phyloP scores from a whole-genome alignment of 2,113 vertebrate genomes.

The Eolophus roseicapilla region DNA sequence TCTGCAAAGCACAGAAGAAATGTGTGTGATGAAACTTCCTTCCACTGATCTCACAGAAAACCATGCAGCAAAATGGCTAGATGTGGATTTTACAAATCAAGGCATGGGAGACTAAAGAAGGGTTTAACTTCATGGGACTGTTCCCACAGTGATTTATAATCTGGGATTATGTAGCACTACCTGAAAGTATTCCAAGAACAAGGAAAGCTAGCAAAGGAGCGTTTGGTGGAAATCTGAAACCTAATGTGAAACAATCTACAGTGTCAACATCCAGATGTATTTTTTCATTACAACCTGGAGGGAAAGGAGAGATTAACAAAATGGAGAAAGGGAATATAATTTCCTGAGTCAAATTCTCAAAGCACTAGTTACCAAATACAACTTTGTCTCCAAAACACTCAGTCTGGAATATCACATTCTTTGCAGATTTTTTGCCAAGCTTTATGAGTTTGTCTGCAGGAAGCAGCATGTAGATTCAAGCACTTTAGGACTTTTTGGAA shows the following conservation, averaged over 20 bases:
- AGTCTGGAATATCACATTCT: conserved; percentile 7
- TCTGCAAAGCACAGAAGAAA: neutral
- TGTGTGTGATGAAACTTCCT: neutral
- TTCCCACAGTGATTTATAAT: neutral
- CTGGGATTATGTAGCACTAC: neutral
- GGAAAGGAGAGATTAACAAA: neutral
- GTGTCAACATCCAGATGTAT: neutral
- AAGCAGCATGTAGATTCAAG: conserved; percentile 13
- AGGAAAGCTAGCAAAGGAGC: neutral
- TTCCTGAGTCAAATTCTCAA: conserved; percentile 17
- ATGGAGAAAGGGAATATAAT: conserved; percentile 23
- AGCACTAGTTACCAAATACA: neutral
- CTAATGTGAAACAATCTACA: neutral
- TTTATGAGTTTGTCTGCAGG: conserved; percentile 20
- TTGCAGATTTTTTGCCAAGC: conserved; percentile 10
- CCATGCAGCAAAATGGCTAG: neutral
- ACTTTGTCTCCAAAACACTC: conserved; percentile 19
- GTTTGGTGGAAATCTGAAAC: neutral
- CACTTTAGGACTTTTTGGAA: conserved; percentile 16
- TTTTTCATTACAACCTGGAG: neutral
- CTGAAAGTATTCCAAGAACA: conserved; percentile 1
- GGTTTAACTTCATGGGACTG: neutral
- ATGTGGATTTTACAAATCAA: neutral
- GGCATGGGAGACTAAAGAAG: neutral
- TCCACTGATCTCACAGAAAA: neutral